A percentile compares a stretch with the other conserved stretches of the same genome.
These are phyloP conservation scores for Cynoglossus semilaevis DNA, from an alignment of 2,113 vertebrate species.

Conservation along the genomic window DNA sequence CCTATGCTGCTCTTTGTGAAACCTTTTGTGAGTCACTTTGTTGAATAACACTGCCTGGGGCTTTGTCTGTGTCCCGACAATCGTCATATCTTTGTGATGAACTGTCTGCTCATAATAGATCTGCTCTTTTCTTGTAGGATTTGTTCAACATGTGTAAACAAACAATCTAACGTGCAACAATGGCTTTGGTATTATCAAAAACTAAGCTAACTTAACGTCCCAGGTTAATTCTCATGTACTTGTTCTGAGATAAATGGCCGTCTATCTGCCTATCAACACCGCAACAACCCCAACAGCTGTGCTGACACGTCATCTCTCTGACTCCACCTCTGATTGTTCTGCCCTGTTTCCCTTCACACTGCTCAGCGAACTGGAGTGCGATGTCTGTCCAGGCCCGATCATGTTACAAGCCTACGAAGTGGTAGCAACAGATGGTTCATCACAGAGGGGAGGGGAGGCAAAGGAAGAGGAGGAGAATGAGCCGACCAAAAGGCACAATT, in stretches of 20 bases:
- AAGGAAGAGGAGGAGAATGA: conserved; percentile 52
- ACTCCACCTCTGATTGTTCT: conserved; percentile 61
- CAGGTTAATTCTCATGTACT: too few relatives aligned
- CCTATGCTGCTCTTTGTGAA: conserved; percentile 3
- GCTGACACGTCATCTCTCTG: conserved; percentile 32
- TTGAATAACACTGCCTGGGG: conserved; percentile 15
- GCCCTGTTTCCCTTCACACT: conserved; percentile 36
- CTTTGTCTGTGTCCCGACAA: conserved; percentile 7
- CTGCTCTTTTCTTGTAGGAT: background rate
- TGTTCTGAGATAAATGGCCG: conserved; percentile 7
- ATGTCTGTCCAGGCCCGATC: conserved; percentile 57
- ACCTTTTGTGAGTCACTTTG: conserved; percentile 3
- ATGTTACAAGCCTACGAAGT: conserved; percentile 57
- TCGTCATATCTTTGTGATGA: background rate
- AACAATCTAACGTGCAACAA: background rate
- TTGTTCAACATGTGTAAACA: too few relatives aligned
- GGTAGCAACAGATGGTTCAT: conserved; percentile 72
- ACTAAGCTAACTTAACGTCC: background rate
- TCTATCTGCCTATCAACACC: conserved; percentile 1
- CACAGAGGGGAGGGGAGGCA: conserved; percentile 42
- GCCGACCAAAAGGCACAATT: conserved; percentile 34
- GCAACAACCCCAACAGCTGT: conserved; percentile 41
- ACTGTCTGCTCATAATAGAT: background rate
- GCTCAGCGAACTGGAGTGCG: conserved; percentile 51
- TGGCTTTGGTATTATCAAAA: background rate